Evolutionary conservation across 2,888 invertebrate genomes (phyloP).

Genomic region (Tachina grossa): DNA sequence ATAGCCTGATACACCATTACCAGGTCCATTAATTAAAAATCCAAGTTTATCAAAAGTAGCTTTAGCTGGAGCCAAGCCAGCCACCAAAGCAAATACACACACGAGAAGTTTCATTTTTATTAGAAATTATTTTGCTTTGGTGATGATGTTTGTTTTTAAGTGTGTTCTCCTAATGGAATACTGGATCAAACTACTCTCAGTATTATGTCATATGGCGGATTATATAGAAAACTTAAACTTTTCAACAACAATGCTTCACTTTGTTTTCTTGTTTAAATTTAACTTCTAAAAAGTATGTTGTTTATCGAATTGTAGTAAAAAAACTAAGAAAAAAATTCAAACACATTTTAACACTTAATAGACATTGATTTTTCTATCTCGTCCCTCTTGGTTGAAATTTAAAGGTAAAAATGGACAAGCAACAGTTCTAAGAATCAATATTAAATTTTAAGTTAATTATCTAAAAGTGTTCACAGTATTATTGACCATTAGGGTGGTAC

Average conservation of each 20-base stretch:
- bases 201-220: constrained; percentile 51
- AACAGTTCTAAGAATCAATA: constrained; percentile 41
- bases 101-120: constrained; percentile 73
- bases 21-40: constrained; percentile 72
- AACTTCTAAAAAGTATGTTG: constrained; percentile 48
- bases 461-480: not conserved
- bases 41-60: constrained; percentile 78
- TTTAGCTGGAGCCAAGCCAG: constrained; percentile 68
- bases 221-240: constrained; percentile 55
- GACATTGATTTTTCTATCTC: constrained; percentile 24
- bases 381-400: constrained; percentile 7
- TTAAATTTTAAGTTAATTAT: constrained; percentile 27
- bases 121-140: not conserved
- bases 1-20: constrained; percentile 46
- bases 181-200: constrained; percentile 72
- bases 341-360: constrained; percentile 68
- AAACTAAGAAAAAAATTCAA: constrained; percentile 25
- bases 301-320: constrained; percentile 52
- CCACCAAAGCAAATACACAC: constrained; percentile 55
- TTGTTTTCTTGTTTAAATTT: constrained; percentile 45
- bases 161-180: constrained; percentile 62
- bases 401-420: constrained; percentile 6
- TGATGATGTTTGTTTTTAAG: not conserved
- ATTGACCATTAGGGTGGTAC: constrained; percentile 30
- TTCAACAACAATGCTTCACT: constrained; percentile 49